A percentile compares a stretch with the other conserved stretches of the same genome.
phyloP scores from a whole-genome alignment of 2,888 invertebrate species.

The Ecliptopera silaceata region DNA sequence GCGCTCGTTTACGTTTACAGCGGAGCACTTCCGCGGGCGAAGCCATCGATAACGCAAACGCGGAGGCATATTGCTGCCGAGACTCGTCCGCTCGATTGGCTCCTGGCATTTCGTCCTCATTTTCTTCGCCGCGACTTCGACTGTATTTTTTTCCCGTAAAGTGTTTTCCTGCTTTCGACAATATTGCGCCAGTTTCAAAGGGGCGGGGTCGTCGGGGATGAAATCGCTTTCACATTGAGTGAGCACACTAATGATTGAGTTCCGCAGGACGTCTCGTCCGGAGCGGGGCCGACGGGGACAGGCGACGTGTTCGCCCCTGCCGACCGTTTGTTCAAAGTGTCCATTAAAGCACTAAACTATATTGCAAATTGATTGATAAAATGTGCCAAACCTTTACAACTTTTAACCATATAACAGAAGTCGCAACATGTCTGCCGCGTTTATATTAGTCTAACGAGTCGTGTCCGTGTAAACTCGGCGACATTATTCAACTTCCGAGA shows the following conservation, averaged over 20 bases:
- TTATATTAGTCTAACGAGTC: too few relatives aligned
- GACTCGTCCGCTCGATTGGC: constrained; percentile 74
- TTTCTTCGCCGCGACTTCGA: constrained; percentile 67
- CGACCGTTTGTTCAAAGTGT: constrained; percentile 68
- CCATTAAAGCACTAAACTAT: constrained; percentile 61
- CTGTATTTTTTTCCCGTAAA: constrained; percentile 73
- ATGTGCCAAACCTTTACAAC: not conserved
- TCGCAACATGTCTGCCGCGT: too few relatives aligned
- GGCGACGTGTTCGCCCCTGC: constrained; percentile 41
- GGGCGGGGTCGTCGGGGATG: constrained; percentile 68
- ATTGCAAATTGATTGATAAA: not conserved
- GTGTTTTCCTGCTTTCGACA: constrained; percentile 80
- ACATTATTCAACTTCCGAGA: not conserved
- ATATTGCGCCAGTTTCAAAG: constrained; percentile 80
- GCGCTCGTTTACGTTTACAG: constrained; percentile 58
- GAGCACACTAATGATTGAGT: constrained; percentile 82
- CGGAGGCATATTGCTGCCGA: constrained; percentile 68
- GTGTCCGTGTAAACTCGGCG: not conserved
- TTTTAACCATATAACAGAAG: not conserved
- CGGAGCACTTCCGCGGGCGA: constrained; percentile 50
- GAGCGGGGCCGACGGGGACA: constrained; percentile 37
- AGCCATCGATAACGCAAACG: constrained; percentile 71
- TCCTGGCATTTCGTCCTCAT: constrained; percentile 73
- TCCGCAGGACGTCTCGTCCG: constrained; percentile 63
- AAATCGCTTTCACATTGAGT: constrained; percentile 81